Evolutionary conservation across 2,888 invertebrate species (phyloP).

Genomic region (Drosophila paranaensis): DNA sequence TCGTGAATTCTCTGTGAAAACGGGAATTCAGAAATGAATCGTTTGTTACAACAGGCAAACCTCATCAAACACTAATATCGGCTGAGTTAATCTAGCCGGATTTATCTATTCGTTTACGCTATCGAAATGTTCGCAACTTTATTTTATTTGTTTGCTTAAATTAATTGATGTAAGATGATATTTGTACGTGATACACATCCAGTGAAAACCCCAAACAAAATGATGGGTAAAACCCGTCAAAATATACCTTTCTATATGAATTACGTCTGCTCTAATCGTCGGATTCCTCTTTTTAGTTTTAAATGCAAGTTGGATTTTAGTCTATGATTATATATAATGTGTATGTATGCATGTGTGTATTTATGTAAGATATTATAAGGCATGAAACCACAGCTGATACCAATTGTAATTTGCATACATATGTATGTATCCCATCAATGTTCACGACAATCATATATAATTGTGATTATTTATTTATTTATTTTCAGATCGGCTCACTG

Average conservation of each 20-base stretch:
- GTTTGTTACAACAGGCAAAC: too few species aligned
- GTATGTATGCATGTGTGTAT: background rate
- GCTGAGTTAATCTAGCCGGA: too few species aligned
- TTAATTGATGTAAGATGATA: background rate
- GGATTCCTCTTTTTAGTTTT: background rate
- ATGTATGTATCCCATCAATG: background rate
- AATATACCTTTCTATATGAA: background rate
- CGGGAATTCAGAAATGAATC: background rate
- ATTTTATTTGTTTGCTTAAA: background rate
- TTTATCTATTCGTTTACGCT: too few species aligned
- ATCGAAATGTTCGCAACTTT: too few species aligned
- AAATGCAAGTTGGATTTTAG: background rate
- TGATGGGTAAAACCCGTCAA: background rate
- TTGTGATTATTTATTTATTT: slow-evolving; percentile 7
- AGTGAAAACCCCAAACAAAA: background rate
- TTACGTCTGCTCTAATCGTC: background rate
- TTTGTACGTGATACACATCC: background rate
- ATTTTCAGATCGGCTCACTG: slow-evolving; percentile 71
- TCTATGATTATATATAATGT: background rate
- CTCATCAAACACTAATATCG: too few species aligned
- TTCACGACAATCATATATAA: slow-evolving; percentile 4
- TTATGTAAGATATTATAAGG: background rate
- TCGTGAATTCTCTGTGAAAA: too few species aligned
- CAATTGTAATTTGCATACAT: background rate
- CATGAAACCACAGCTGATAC: background rate